Conservation (phyloP, 1,140 invertebrate genomes). For the Triops longicaudatus region DNA sequence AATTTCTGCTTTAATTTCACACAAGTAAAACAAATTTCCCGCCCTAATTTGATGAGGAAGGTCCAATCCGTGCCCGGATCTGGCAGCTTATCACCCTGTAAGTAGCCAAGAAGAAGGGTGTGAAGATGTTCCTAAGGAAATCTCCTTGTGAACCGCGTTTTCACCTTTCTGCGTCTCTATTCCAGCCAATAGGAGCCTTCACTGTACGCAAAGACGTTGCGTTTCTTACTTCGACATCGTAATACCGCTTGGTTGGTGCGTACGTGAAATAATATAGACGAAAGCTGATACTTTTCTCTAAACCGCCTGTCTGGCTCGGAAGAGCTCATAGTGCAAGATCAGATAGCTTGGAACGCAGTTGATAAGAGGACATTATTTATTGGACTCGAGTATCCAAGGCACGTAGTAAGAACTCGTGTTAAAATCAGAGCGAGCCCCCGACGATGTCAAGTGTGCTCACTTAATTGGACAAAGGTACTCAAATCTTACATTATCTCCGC, state of each 20-base stretch:
- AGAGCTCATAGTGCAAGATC: neutral
- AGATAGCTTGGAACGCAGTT: neutral
- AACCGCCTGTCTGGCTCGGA: neutral
- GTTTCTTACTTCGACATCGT: neutral
- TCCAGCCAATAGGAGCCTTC: too few relatives aligned
- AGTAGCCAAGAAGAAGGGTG: too few relatives aligned
- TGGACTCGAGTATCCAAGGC: neutral
- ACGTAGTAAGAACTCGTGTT: neutral
- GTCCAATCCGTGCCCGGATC: too few relatives aligned
- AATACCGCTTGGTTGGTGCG: neutral
- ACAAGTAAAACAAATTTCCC: too few relatives aligned
- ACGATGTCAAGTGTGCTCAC: neutral
- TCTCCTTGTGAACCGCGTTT: too few relatives aligned
- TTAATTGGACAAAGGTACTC: neutral
- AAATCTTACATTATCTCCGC: neutral
- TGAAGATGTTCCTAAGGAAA: too few relatives aligned
- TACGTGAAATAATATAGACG: neutral
- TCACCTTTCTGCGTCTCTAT: too few relatives aligned
- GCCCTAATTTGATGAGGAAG: too few relatives aligned
- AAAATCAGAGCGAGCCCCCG: neutral
- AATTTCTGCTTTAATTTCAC: too few relatives aligned
- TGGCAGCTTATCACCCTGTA: too few relatives aligned
- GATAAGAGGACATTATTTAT: neutral
- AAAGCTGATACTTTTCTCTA: neutral
- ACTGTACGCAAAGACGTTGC: too few relatives aligned